phyloP scores from a whole-genome alignment of 2,888 invertebrate species.

The Mycogona germanica region DNA sequence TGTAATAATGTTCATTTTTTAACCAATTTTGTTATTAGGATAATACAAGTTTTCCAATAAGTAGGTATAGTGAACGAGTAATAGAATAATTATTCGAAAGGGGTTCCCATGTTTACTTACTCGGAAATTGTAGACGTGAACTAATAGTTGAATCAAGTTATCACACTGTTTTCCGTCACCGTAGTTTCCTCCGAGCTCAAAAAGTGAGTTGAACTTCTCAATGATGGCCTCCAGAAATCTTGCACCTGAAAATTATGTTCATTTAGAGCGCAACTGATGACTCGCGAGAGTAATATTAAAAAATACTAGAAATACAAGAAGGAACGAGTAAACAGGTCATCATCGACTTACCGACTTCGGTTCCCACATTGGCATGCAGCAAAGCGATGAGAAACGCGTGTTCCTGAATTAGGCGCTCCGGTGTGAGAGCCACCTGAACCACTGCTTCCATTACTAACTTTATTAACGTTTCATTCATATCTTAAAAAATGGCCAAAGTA shows the following conservation, averaged over 20 bases:
- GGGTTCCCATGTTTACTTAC: too few species aligned
- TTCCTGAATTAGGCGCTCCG: constrained; percentile 67
- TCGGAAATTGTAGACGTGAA: constrained; percentile 79
- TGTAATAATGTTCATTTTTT: neutral
- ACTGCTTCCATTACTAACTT: constrained; percentile 57
- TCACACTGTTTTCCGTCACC: constrained; percentile 65
- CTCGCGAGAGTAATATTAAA: constrained; percentile 4
- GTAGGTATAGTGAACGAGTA: neutral
- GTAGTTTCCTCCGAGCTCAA: constrained; percentile 33
- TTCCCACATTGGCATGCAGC: constrained; percentile 78
- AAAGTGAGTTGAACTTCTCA: constrained; percentile 49
- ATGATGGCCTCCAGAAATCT: constrained; percentile 66
- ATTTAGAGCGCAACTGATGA: too few species aligned
- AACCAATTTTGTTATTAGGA: neutral
- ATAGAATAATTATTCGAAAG: too few species aligned
- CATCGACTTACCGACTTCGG: constrained; percentile 75
- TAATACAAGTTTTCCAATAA: neutral
- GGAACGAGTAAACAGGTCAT: constrained; percentile 23
- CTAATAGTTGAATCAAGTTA: constrained; percentile 61
- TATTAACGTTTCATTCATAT: constrained; percentile 63
- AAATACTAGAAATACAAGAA: constrained; percentile 36
- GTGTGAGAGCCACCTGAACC: constrained; percentile 46
- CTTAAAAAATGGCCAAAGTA: constrained; percentile 30
- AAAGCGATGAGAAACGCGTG: constrained; percentile 69
- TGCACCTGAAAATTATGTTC: constrained; percentile 34